A percentile compares a stretch with the other conserved stretches of the same genome.
These are phyloP conservation scores for Condylostylus longicornis DNA, from an alignment of 1,140 invertebrate species.

Conservation along the genomic window DNA sequence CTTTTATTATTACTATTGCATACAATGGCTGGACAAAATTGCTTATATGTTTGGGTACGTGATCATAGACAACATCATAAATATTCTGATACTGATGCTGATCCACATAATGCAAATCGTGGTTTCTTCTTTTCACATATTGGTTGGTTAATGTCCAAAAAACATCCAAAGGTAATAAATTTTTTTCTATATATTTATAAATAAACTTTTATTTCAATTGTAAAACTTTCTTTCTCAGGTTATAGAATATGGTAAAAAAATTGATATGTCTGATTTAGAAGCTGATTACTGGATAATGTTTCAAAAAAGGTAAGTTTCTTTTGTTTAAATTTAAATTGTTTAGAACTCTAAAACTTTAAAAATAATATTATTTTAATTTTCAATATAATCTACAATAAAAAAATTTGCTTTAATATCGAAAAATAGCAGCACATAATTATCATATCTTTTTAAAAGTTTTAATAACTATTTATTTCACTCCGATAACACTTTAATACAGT, in stretches of 20 bases:
- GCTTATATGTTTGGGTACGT: slow-evolving; percentile 33
- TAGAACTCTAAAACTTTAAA: no score
- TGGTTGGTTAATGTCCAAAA: slow-evolving; percentile 46
- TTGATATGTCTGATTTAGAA: slow-evolving; percentile 71
- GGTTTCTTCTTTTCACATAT: slow-evolving; percentile 56
- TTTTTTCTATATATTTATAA: no score
- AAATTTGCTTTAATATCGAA: no score
- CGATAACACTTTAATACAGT: no score
- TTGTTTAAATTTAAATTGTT: no score
- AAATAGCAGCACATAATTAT: no score
- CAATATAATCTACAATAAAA: no score
- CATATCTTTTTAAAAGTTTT: no score
- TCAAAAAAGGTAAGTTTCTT: no score
- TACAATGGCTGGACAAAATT: slow-evolving; percentile 12
- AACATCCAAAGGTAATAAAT: slow-evolving; percentile 33
- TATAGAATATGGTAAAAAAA: slow-evolving; percentile 52
- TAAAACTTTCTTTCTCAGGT: no score
- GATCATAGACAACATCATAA: slow-evolving; percentile 52
- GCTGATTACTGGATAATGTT: slow-evolving; percentile 72
- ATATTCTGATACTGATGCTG: slow-evolving; percentile 48
- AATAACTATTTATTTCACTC: no score
- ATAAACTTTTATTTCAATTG: neutral
- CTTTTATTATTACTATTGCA: slow-evolving; percentile 17
- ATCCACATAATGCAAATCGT: slow-evolving; percentile 47
- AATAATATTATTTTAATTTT: no score